Evolutionary conservation across 2,797 vertebrate genomes (phyloP).

Genomic region (Sebastes flavidus): DNA sequence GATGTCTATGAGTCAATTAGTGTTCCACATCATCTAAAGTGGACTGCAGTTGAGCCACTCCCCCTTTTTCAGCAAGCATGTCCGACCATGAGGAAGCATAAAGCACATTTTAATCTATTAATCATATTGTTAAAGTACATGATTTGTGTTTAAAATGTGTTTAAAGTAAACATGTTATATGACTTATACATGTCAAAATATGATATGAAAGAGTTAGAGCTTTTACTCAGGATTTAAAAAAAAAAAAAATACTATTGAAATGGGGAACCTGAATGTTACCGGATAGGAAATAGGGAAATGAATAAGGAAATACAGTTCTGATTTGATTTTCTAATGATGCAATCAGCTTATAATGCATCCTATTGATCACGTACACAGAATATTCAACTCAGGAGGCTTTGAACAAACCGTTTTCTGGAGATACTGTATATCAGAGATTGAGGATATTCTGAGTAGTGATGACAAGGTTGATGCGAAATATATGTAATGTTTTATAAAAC

Average conservation of each 20-base stretch:
- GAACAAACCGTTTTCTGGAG: background rate
- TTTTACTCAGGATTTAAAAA: background rate
- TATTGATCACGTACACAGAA: background rate
- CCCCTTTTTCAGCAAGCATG: background rate
- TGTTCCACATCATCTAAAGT: background rate
- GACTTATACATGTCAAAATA: background rate
- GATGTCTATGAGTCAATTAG: background rate
- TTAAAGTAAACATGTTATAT: background rate
- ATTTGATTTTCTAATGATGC: too few relatives aligned
- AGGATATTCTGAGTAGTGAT: background rate
- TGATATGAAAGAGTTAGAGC: background rate
- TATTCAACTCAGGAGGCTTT: background rate
- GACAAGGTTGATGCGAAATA: background rate
- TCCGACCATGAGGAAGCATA: background rate
- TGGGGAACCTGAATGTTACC: conserved; percentile 1
- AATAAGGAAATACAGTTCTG: too few relatives aligned
- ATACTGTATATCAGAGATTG: background rate
- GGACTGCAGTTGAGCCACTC: background rate
- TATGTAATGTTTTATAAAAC: background rate
- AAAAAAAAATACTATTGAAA: too few relatives aligned
- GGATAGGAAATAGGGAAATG: background rate
- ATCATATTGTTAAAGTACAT: background rate
- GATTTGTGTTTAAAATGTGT: background rate
- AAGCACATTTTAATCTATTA: background rate
- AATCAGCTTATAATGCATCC: background rate